These are phyloP conservation scores for Chroicocephalus ridibundus DNA, from an alignment of 2,113 vertebrate genomes.

Conservation along the genomic window DNA sequence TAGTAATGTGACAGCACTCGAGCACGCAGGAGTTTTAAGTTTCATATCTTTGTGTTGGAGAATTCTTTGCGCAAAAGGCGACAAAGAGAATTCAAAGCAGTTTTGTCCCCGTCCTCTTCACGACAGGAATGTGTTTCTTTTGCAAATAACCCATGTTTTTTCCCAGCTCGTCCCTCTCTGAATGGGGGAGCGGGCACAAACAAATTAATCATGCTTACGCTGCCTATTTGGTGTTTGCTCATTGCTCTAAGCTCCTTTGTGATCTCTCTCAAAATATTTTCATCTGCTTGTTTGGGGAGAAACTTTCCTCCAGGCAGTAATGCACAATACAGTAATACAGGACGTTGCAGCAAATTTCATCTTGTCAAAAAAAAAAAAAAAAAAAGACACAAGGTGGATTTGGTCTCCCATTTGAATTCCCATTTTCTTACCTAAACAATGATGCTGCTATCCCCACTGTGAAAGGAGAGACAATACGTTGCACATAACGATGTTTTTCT, in stretches of 20 bases:
- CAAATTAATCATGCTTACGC: not conserved
- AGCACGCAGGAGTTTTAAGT: not conserved
- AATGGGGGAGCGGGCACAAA: not conserved
- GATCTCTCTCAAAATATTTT: conserved; percentile 43
- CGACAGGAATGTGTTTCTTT: not conserved
- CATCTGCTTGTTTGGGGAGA: conserved; percentile 12
- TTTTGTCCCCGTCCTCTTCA: not conserved
- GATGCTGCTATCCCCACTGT: not conserved
- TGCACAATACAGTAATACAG: conserved; percentile 3
- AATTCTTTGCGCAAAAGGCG: not conserved
- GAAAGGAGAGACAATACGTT: not conserved
- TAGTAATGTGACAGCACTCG: not conserved
- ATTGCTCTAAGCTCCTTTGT: conserved; percentile 45
- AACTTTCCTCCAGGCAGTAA: conserved; percentile 43
- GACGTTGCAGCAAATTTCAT: conserved; percentile 11
- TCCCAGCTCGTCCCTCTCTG: not conserved
- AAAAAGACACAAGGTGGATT: not conserved
- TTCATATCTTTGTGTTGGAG: not conserved
- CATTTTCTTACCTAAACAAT: conserved; percentile 36
- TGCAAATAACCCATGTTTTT: conserved; percentile 8
- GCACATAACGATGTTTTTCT: conserved; percentile 46
- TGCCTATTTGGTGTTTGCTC: conserved; percentile 15
- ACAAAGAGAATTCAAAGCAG: not conserved
- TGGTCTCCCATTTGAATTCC: conserved; percentile 27
- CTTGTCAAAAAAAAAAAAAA: not conserved